phyloP scores from a whole-genome alignment of 2,113 vertebrate genomes.

The Bucco capensis region DNA sequence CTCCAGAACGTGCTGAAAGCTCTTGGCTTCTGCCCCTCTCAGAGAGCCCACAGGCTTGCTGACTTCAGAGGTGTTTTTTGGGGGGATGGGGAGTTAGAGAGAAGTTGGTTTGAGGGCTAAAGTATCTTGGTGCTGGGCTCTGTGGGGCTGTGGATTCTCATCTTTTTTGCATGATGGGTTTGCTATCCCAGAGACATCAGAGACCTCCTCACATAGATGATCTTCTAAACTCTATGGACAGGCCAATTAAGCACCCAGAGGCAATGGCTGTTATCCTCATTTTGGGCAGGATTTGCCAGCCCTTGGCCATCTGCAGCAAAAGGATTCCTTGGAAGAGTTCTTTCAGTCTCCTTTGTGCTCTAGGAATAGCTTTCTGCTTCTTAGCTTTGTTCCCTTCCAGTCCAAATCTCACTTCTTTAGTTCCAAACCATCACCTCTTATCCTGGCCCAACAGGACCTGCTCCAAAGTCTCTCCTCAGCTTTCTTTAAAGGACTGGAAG shows the following conservation, averaged over 20 bases:
- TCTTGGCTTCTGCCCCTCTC: background rate
- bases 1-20: background rate
- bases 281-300: background rate
- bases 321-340: background rate
- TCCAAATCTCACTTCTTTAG: too few species aligned
- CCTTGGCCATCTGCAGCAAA: background rate
- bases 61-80: background rate
- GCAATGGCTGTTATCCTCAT: background rate
- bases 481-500: too few species aligned
- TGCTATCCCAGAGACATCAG: background rate
- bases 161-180: background rate
- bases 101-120: too few species aligned
- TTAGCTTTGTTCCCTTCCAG: too few species aligned
- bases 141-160: background rate
- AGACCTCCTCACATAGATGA: background rate
- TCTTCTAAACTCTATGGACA: background rate
- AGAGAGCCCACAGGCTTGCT: background rate
- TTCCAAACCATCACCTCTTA: too few species aligned
- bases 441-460: too few species aligned
- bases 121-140: background rate
- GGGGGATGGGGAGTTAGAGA: background rate
- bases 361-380: constrained; percentile 28
- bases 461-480: too few species aligned
- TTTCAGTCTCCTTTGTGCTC: constrained; percentile 3
- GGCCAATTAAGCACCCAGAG: background rate